These are phyloP conservation scores for Microcebus lehilahytsara DNA, from an alignment of 2,113 vertebrate species.

Conservation along the genomic window DNA sequence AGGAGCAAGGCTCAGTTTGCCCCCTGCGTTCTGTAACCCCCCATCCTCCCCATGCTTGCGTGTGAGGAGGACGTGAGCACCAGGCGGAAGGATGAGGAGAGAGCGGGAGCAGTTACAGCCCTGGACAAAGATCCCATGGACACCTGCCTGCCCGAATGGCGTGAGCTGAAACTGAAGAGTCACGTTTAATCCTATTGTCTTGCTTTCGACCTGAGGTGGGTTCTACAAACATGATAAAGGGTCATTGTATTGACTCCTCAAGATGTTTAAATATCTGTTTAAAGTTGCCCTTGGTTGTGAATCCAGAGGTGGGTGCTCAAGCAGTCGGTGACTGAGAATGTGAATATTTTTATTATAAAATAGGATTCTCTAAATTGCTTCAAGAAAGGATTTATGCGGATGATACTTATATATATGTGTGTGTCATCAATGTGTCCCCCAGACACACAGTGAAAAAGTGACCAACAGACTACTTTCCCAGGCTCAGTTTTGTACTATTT, in stretches of 20 bases:
- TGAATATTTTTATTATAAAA: background rate
- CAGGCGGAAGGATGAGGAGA: background rate
- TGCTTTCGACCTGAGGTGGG: background rate
- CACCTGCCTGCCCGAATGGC: background rate
- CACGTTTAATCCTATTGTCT: background rate
- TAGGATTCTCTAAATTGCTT: background rate
- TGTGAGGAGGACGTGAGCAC: background rate
- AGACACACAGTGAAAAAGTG: background rate
- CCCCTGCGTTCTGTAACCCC: background rate
- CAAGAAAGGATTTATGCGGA: background rate
- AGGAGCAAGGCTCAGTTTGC: background rate
- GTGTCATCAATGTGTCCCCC: background rate
- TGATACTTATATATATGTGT: background rate
- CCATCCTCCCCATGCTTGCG: no score
- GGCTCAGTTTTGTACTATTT: background rate
- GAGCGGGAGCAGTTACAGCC: background rate
- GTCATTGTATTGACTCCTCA: no score
- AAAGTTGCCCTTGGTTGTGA: background rate
- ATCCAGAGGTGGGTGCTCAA: background rate
- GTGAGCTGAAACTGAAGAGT: background rate
- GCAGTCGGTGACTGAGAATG: background rate
- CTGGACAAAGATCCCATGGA: background rate
- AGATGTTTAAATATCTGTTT: background rate
- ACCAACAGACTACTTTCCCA: background rate
- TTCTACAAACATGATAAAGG: no score